Evolutionary conservation across 53 echinoderm and acorn worm genomes (phyloP), one percentile per base, ranked within the genome.

Genomic region (Holothuria scabra): DNA sequence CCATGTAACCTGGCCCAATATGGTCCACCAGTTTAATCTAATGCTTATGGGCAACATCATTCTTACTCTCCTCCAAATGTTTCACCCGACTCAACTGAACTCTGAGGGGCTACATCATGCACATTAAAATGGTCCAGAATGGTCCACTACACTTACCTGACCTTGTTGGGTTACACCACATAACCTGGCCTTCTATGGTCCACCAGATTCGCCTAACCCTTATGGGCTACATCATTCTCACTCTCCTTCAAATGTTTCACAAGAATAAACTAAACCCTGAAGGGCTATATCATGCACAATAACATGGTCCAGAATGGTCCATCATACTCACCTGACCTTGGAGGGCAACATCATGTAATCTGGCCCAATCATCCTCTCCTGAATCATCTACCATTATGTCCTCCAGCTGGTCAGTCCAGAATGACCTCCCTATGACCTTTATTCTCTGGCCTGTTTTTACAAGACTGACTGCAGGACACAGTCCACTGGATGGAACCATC

Each of bases 311-410:
- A 94, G 59, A 87, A 41, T 6, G 0, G 7, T 41, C 41, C 41
- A 41, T 8, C 0, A 6, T 1, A 70, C 59, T 61, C 79, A 97
- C 97, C 92, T 92, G 97, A 82, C 97, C 97, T 32, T 97, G 92
- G 12, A 91, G 76, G 12, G 90, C 76, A 14, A 93, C 94, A 46
- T 97, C 94, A 67, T 97, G 92, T 59, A 94, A 71, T 85, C 97
- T 81, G 13, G 91, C 90, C 97, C 94, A 94, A 56, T 92, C 88
- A 30, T 94, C 94, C 37, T 90, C 92, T 21, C 88, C 85, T 62
- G 89, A 87, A 55, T 94, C 94, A 71, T 93, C 93, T 79, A 97
- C 88, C 68, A 92, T 58, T 88, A 97, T 97, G 52, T 97, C 93
- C 35, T 97, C 97, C 82, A 92, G 92, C 56, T 94, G 92, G 72